Evolutionary conservation across 1,140 invertebrate species (phyloP), one percentile per base, ranked within the genome.

Genomic region (Drosophila trapezifrons): DNA sequence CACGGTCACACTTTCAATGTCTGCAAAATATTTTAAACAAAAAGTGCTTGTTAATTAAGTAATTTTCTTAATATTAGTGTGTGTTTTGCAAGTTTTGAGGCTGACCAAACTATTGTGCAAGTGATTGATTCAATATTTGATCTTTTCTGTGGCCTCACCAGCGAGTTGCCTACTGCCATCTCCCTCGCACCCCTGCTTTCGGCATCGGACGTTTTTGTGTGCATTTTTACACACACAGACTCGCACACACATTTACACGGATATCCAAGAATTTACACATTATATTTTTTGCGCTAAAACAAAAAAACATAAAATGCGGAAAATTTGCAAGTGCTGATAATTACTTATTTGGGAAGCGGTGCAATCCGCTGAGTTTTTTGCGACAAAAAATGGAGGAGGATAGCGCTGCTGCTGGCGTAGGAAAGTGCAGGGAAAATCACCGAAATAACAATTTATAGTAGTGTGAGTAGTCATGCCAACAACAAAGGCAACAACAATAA

Each of bases 1-100:
- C 46, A 27, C 43, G 80, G 80, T 37, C 70, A 75, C 79, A 82
- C 75, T 66, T 10, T 45, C 59, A 27, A 62, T 46, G 73, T 80
- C 67, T 80, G 80, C 76, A 82, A 84, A 80, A 55, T 40, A 64
- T 74, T 80, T 85, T 80, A 70, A 86, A 85, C 82, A 81, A 85
- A 85, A 86, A 82, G 62, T 60, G 47, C 43, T 71, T 47, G 40
- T 76, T 58, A 78, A 64, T 58, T 66, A 56, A 59, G 45, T 51
- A 66, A 55, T 66, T 70, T 71, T 25, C 25, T 20, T 29, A 71
- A 45, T 69, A 29, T 51, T 15, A 65, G 65, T 51, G 46, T 32
- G 12, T 69, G n/a, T 67, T 71, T 76, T 62, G 65, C 29, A 32
- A 37, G 42, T 10, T 5, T 47, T 40, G 43, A 17, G 56, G 20